phyloP scores from a whole-genome alignment of 1,140 invertebrate species.

The Zaprionus ornatus region DNA sequence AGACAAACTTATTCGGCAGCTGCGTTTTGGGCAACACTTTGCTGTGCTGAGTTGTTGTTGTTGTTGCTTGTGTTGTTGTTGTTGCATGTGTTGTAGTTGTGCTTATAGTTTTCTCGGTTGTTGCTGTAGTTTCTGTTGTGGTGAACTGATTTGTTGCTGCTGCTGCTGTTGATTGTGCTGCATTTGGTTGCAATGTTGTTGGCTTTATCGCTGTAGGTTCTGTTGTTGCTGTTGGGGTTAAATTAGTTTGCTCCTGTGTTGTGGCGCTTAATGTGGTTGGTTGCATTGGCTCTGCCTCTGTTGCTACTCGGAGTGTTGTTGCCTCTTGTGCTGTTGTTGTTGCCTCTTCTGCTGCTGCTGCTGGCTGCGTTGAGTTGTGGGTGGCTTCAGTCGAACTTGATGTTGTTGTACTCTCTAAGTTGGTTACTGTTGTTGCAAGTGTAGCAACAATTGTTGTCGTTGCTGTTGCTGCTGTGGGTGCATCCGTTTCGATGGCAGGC shows the following conservation, averaged over 20 bases:
- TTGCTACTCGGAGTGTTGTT: slow-evolving; percentile 10
- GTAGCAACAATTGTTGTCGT: slow-evolving; percentile 10
- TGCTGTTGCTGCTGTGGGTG: background rate
- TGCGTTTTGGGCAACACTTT: slow-evolving; percentile 3
- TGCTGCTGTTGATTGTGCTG: slow-evolving; percentile 3
- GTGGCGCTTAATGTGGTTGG: background rate
- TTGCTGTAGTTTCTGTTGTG: slow-evolving; percentile 16
- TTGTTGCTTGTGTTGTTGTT: slow-evolving; percentile 11
- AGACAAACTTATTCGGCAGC: slow-evolving; percentile 74
- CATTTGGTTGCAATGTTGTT: background rate
- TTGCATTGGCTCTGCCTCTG: background rate
- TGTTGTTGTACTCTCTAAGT: slow-evolving; percentile 3
- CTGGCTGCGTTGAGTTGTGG: background rate
- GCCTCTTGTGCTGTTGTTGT: slow-evolving; percentile 8
- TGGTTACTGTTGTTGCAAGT: slow-evolving; percentile 10
- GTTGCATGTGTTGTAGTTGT: slow-evolving; percentile 8
- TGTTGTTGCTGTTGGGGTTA: slow-evolving; percentile 1
- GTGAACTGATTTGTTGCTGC: background rate
- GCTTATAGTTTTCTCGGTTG: background rate
- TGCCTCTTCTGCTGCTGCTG: background rate
- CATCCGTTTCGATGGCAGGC: slow-evolving; percentile 27
- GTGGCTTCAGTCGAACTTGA: background rate
- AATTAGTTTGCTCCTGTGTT: slow-evolving; percentile 1
- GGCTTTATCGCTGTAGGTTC: slow-evolving; percentile 1
- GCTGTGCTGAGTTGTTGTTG: slow-evolving; percentile 27